Evolutionary conservation across 2,113 vertebrate genomes (phyloP).

Genomic region (Lycaon pictus): DNA sequence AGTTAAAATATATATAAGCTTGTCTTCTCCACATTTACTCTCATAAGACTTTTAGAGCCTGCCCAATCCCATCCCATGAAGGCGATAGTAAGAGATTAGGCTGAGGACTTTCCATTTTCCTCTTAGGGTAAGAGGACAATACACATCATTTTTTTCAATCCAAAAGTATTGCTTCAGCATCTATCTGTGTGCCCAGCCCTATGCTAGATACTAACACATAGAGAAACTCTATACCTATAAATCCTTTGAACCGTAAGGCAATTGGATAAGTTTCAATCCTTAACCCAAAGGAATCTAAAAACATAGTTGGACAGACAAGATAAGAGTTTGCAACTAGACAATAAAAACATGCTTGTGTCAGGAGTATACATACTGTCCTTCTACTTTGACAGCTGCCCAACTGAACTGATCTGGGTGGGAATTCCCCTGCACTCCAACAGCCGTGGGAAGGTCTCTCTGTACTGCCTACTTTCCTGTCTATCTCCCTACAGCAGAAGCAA

Average conservation of each 20-base stretch:
- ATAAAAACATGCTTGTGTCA: background rate
- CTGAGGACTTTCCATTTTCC: background rate
- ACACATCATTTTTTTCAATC: background rate
- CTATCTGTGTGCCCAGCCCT: background rate
- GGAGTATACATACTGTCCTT: background rate
- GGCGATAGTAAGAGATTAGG: background rate
- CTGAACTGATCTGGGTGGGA: background rate
- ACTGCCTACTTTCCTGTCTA: background rate
- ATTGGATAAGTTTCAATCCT: background rate
- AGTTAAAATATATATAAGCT: background rate
- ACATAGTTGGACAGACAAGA: background rate
- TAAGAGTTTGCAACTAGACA: background rate
- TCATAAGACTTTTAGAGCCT: background rate
- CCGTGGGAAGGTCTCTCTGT: background rate
- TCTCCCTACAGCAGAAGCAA: background rate
- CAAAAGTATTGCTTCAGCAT: background rate
- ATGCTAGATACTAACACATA: background rate
- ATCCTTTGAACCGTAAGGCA: background rate
- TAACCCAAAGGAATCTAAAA: background rate
- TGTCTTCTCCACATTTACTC: background rate
- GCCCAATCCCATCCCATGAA: background rate
- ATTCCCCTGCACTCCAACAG: background rate
- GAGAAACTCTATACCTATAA: background rate
- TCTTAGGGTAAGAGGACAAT: slow-evolving; percentile 2
- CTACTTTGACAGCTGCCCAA: background rate